Evolutionary conservation across 2,888 invertebrate genomes (phyloP).

Genomic region (Axea sp.): DNA sequence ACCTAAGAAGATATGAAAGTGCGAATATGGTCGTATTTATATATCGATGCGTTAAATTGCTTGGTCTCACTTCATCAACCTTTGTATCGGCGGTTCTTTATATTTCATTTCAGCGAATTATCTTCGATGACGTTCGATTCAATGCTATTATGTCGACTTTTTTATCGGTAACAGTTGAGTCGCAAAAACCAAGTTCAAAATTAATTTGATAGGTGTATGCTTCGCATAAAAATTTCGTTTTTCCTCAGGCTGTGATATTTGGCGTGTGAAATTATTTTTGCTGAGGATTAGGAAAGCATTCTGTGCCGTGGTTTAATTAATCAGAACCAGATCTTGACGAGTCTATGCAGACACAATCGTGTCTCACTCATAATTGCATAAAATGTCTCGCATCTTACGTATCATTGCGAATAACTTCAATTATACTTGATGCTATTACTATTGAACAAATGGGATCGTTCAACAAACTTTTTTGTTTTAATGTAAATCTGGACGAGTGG

Average conservation of each 20-base stretch:
- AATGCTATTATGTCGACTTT: background rate
- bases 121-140: background rate
- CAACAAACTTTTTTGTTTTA: too few species aligned
- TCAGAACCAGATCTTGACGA: constrained; percentile 46
- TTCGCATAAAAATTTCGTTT: constrained; percentile 8
- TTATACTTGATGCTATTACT: too few species aligned
- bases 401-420: too few species aligned
- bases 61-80: background rate
- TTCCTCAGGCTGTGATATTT: constrained; percentile 5
- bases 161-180: background rate
- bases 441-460: too few species aligned
- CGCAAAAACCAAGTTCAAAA: background rate
- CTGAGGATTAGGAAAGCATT: constrained; percentile 32
- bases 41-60: background rate
- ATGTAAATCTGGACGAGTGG: too few species aligned
- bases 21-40: constrained; percentile 6
- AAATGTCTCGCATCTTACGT: constrained; percentile 24
- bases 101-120: background rate
- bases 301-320: constrained; percentile 26
- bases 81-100: background rate
- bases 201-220: background rate
- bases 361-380: constrained; percentile 44
- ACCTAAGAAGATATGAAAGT: background rate
- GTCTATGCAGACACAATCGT: constrained; percentile 46
- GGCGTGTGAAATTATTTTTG: constrained; percentile 9